Evolutionary conservation across 1,140 invertebrate species (phyloP).

Genomic region (Drosophila repleta): DNA sequence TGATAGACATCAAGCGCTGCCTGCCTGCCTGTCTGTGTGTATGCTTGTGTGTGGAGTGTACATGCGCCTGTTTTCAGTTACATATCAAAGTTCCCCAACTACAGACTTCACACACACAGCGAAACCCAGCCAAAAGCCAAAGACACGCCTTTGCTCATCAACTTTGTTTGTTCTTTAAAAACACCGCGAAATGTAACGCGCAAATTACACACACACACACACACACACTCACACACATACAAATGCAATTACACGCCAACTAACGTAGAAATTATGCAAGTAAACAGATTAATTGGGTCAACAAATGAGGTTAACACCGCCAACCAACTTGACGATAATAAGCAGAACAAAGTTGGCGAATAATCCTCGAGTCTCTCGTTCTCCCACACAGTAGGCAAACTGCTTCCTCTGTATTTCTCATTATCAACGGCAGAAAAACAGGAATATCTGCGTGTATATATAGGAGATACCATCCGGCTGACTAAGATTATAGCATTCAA

Average conservation of each 20-base stretch:
- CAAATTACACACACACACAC: constrained; percentile 41
- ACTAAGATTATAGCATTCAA: background rate
- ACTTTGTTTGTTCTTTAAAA: constrained; percentile 72
- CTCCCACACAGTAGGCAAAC: background rate
- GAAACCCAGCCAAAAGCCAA: constrained; percentile 45
- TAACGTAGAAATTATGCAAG: constrained; percentile 79
- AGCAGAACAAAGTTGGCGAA: constrained; percentile 5
- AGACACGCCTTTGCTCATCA: constrained; percentile 70
- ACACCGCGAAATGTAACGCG: constrained; percentile 69
- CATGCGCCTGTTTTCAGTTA: constrained; percentile 49
- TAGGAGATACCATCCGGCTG: constrained; percentile 14
- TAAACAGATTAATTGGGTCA: constrained; percentile 79
- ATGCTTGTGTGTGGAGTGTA: constrained; percentile 2
- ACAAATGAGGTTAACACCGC: constrained; percentile 37
- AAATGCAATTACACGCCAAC: constrained; percentile 66
- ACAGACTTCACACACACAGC: background rate
- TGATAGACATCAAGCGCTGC: constrained; percentile 59
- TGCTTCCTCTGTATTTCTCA: background rate
- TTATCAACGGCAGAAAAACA: background rate
- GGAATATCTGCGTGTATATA: background rate
- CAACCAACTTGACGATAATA: constrained; percentile 11
- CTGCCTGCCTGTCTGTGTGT: constrained; percentile 13
- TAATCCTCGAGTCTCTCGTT: background rate
- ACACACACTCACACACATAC: constrained; percentile 22
- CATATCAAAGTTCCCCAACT: constrained; percentile 48